These are phyloP conservation scores for Drosophila niveifrons DNA, from an alignment of 2,888 invertebrate genomes.

Conservation along the genomic window DNA sequence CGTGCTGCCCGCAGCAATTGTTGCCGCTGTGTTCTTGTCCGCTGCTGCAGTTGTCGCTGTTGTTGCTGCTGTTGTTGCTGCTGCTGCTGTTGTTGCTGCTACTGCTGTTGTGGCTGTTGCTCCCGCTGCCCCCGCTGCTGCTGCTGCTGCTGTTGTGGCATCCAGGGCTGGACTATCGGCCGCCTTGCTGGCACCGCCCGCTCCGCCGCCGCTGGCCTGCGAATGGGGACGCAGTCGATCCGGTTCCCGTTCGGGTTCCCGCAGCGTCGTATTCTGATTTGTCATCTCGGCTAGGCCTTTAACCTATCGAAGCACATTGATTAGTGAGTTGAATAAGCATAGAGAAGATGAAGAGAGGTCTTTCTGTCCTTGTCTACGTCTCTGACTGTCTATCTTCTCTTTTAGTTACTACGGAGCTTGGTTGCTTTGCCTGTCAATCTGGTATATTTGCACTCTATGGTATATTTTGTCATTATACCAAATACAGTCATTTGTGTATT, in stretches of 20 bases:
- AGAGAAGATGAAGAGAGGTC: not conserved
- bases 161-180: slow-evolving; percentile 79
- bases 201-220: slow-evolving; percentile 74
- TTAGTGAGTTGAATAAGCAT: not conserved
- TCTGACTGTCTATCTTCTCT: too few relatives aligned
- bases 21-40: slow-evolving; percentile 41
- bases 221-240: slow-evolving; percentile 85
- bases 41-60: slow-evolving; percentile 30
- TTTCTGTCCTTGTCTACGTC: too few relatives aligned
- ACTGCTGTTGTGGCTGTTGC: slow-evolving; percentile 42
- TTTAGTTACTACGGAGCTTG: too few relatives aligned
- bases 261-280: slow-evolving; percentile 89
- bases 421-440: too few relatives aligned
- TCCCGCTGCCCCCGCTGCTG: slow-evolving; percentile 66
- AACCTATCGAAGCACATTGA: slow-evolving; percentile 85
- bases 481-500: too few relatives aligned
- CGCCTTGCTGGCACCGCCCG: slow-evolving; percentile 62
- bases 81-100: slow-evolving; percentile 65
- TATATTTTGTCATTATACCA: too few relatives aligned
- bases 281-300: slow-evolving; percentile 97
- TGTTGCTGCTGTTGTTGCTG: slow-evolving; percentile 39
- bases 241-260: slow-evolving; percentile 86
- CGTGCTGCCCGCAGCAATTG: slow-evolving; percentile 39
- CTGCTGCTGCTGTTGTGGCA: slow-evolving; percentile 64
- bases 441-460: too few relatives aligned